phyloP scores from a whole-genome alignment of 2,113 vertebrate genomes.

The Phodopus roborovskii region DNA sequence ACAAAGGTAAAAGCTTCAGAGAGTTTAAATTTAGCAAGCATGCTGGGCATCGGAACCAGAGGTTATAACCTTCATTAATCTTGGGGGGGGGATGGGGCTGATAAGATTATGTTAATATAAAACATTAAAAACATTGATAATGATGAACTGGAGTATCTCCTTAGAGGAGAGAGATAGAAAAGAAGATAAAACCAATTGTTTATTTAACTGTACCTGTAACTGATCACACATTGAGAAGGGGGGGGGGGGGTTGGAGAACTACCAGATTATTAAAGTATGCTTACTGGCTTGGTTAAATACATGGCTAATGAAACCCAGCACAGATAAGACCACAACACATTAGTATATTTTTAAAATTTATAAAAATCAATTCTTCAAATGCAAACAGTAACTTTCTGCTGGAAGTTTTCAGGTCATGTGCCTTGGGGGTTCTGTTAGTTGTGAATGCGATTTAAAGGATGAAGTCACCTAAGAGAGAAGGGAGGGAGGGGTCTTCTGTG shows the following conservation, averaged over 20 bases:
- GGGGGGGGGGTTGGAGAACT: not conserved
- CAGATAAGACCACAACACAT: constrained; percentile 59
- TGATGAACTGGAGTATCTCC: constrained; percentile 73
- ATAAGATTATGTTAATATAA: constrained; percentile 74
- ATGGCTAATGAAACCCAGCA: constrained; percentile 66
- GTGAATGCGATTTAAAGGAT: not conserved
- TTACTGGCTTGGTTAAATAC: constrained; percentile 56
- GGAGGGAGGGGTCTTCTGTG: not conserved
- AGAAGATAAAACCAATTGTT: constrained; percentile 73
- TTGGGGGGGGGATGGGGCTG: constrained; percentile 66
- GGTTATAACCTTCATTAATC: constrained; percentile 48
- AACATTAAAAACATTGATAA: constrained; percentile 69
- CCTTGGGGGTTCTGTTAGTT: not conserved
- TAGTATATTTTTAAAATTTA: constrained; percentile 36
- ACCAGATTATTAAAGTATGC: constrained; percentile 71
- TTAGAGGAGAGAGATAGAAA: constrained; percentile 74
- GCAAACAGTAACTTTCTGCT: constrained; percentile 52
- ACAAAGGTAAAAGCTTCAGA: constrained; percentile 54
- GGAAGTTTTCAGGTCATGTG: not conserved
- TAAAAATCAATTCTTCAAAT: constrained; percentile 56
- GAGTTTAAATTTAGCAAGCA: not conserved
- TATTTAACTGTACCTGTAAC: constrained; percentile 50
- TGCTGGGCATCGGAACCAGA: not conserved
- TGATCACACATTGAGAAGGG: not conserved
- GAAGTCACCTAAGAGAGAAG: constrained; percentile 28